Conservation (phyloP, 2,797 vertebrate genomes). For the Cheracebus regulus region DNA sequence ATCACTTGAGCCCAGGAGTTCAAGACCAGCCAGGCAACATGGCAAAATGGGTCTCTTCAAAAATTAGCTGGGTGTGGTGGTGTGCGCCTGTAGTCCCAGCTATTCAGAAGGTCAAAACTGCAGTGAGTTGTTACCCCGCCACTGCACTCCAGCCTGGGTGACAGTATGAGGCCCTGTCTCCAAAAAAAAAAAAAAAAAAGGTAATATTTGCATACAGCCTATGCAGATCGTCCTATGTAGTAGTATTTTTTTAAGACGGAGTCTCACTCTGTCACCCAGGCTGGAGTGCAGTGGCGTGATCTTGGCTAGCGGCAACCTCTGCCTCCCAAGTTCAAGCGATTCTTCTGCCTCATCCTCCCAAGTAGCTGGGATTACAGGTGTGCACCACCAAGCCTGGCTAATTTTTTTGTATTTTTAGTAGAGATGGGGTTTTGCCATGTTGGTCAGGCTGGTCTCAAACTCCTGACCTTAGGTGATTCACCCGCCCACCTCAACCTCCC, state of each 20-base stretch:
- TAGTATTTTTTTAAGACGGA: no score
- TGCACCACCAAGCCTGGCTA: not conserved
- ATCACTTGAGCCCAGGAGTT: not conserved
- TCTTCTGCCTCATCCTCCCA: not conserved
- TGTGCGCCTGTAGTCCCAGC: fast-evolving
- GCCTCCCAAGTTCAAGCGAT: not conserved
- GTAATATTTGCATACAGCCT: not conserved
- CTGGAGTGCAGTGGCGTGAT: not conserved
- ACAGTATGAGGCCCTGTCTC: not conserved
- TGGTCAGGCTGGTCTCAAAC: not conserved
- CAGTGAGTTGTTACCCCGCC: not conserved
- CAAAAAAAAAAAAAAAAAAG: not conserved
- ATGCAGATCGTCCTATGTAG: not conserved
- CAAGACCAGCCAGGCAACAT: not conserved
- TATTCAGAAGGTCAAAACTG: not conserved
- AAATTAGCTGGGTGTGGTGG: not conserved
- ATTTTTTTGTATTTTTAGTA: not conserved
- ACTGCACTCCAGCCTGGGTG: not conserved
- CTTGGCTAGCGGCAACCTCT: not conserved
- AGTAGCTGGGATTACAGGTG: not conserved
- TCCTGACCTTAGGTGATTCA: not conserved
- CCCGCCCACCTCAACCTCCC: no score
- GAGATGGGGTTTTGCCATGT: not conserved
- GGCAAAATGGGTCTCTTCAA: not conserved
- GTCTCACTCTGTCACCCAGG: not conserved